Conservation (phyloP, 2,888 invertebrate species). For the Callimorpha dominula region DNA sequence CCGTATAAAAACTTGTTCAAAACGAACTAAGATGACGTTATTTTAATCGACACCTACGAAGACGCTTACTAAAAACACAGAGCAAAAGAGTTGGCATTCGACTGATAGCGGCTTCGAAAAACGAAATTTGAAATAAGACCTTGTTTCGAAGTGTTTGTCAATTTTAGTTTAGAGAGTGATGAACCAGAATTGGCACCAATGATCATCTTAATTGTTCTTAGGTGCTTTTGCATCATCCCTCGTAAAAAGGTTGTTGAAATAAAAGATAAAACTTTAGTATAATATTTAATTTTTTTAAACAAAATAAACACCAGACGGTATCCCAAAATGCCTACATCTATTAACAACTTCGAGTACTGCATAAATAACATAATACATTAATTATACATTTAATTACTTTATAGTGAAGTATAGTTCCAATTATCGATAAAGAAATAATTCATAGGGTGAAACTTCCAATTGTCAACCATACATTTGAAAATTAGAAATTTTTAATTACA, state of each 20-base stretch:
- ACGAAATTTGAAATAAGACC: too few species aligned
- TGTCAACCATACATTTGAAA: background rate
- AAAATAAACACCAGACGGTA: slow-evolving; percentile 56
- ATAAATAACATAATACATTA: slow-evolving; percentile 19
- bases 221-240: too few species aligned
- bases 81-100: too few species aligned
- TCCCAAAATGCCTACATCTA: slow-evolving; percentile 53
- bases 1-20: too few species aligned
- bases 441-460: background rate
- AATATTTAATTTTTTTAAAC: slow-evolving; percentile 53
- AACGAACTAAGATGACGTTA: too few species aligned
- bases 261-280: slow-evolving; percentile 35
- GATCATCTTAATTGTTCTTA: too few species aligned
- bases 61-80: too few species aligned
- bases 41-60: too few species aligned
- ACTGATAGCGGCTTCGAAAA: too few species aligned
- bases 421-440: background rate
- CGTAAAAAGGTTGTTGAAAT: background rate
- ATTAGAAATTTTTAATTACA: background rate
- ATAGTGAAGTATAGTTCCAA: slow-evolving; percentile 2
- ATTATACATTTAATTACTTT: background rate
- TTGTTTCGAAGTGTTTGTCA: too few species aligned
- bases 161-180: too few species aligned
- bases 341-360: slow-evolving; percentile 44
- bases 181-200: too few species aligned